Base-by-base conservation (phyloP, 2,797 vertebrate genomes). In the Poecilia velifera region DNA sequence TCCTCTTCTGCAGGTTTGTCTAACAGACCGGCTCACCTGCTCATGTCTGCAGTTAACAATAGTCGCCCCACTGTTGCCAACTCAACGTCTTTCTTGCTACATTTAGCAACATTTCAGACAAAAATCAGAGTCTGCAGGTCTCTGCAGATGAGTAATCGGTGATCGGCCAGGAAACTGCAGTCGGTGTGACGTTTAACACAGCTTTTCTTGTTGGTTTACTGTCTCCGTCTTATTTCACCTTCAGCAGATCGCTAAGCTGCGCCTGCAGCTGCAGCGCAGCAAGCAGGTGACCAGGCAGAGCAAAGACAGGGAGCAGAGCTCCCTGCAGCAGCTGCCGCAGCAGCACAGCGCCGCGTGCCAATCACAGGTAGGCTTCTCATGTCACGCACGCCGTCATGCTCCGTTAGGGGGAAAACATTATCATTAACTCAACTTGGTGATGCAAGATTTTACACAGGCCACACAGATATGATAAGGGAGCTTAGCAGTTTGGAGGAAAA, bases 171-270 rank as follows among this genome's bases (percentile, higher is more conserved):
- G 22, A 51, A 51, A 8, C 20, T 3, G 49, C 49, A 8, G 2
- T 22, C 49, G 49, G 1, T 8, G 62, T 39, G 34, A 36, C 3
- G 3, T 64, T 18, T 36, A 20, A 4, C 43, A 46, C 16, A 46
- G 68, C 73, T 14, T 4, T 9, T 55, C 31, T 6, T 6, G 31
- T 41, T 75, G 57, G 1, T 79, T 83, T 78, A 64, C 73, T 87
- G 77, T 89, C 57, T 70, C 78, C 25, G 53, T 53, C n/a, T 59
- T 6, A 25, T 79, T 87, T 85, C 68, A 86, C 82, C 73, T 91
- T 82, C 94, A 96, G 95, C 96, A 99, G 97, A 99, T 99, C 84
- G 97, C 97, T 91, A 99, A 98, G 91, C 95, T 99, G 86, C 95
- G 97, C 64, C 97, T 98, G 92, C 97, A 98, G 88, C 96, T 99